Evolutionary conservation across 1,140 invertebrate genomes (phyloP).

Genomic region (Caligus rogercresseyi): DNA sequence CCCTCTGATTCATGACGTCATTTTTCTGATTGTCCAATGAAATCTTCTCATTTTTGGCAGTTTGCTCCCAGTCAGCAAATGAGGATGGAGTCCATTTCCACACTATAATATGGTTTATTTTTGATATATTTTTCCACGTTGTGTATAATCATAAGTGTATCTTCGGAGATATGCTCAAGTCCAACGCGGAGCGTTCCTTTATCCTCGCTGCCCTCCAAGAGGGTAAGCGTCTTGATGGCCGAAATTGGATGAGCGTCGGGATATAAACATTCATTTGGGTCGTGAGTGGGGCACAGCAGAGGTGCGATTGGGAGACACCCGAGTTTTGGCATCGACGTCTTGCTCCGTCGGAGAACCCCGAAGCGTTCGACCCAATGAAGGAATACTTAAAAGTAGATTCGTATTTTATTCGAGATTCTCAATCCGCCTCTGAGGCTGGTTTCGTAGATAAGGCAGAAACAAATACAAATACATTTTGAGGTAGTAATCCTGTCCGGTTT

Average conservation of each 20-base stretch:
- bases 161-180: background rate
- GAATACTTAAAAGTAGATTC: constrained; percentile 37
- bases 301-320: constrained; percentile 8
- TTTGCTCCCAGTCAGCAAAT: too few species aligned
- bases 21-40: too few species aligned
- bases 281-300: background rate
- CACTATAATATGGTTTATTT: too few species aligned
- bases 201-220: background rate
- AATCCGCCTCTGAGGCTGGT: too few species aligned
- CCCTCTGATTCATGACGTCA: too few species aligned
- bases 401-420: background rate
- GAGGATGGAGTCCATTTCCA: too few species aligned
- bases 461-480: too few species aligned
- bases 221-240: background rate
- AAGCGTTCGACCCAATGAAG: constrained; percentile 63
- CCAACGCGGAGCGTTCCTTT: constrained; percentile 9
- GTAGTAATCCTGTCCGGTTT: too few species aligned
- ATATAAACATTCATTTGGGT: constrained; percentile 11
- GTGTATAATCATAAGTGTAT: too few species aligned
- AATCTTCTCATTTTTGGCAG: too few species aligned
- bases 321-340: constrained; percentile 5
- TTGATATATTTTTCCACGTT: too few species aligned
- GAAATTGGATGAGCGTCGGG: background rate
- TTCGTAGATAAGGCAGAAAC: background rate
- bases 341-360: constrained; percentile 8